phyloP scores from a whole-genome alignment of 1,140 invertebrate species.

The Tetramorium simillimum region DNA sequence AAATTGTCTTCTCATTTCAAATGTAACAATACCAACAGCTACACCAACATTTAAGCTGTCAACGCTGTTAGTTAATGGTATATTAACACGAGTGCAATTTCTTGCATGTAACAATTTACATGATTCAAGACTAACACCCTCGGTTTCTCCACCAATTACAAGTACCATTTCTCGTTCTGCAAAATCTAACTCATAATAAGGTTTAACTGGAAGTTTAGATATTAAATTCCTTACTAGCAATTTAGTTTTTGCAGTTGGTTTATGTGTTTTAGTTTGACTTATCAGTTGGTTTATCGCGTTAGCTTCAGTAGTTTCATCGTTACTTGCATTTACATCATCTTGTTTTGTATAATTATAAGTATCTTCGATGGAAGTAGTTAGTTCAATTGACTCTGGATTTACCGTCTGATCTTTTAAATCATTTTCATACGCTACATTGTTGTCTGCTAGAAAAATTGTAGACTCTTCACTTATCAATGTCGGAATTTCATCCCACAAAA shows the following conservation, averaged over 20 bases:
- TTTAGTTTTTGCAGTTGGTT: slow-evolving; percentile 45
- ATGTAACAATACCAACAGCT: slow-evolving; percentile 93
- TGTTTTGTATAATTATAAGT: not conserved
- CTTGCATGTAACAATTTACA: slow-evolving; percentile 72
- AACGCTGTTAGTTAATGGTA: slow-evolving; percentile 91
- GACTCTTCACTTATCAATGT: slow-evolving; percentile 85
- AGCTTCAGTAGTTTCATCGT: not conserved
- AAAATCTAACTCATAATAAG: slow-evolving; percentile 88
- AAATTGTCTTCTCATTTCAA: slow-evolving; percentile 93
- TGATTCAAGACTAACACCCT: slow-evolving; percentile 91
- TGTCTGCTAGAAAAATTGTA: slow-evolving; percentile 91
- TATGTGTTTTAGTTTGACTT: slow-evolving; percentile 16
- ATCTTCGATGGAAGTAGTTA: not conserved
- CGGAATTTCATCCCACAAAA: slow-evolving; percentile 89
- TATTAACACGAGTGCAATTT: slow-evolving; percentile 89
- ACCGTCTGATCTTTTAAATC: not conserved
- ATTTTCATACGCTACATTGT: slow-evolving; percentile 79
- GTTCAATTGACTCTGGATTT: not conserved
- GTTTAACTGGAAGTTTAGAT: slow-evolving; percentile 85
- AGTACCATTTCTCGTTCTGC: slow-evolving; percentile 85
- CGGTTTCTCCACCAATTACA: slow-evolving; percentile 95
- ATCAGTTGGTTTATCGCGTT: not conserved
- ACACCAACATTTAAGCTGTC: slow-evolving; percentile 94
- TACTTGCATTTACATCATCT: not conserved
- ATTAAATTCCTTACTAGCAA: slow-evolving; percentile 50